phyloP scores from a whole-genome alignment of 2,888 invertebrate genomes.

The Acheta domesticus region DNA sequence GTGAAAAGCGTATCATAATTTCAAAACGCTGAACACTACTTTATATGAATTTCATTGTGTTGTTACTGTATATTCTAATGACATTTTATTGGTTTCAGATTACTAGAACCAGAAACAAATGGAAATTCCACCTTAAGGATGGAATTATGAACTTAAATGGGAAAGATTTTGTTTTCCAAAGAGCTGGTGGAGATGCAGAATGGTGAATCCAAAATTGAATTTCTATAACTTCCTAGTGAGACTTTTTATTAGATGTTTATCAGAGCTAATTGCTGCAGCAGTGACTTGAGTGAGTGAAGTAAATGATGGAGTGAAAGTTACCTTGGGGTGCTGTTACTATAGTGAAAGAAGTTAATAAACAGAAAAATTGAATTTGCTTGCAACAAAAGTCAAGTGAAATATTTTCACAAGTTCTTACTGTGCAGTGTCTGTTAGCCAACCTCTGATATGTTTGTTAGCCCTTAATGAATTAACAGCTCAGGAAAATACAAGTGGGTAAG shows the following conservation, averaged over 20 bases:
- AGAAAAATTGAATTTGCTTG: too few species aligned
- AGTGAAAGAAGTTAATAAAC: too few species aligned
- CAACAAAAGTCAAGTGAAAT: too few species aligned
- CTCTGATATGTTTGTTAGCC: too few species aligned
- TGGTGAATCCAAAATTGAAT: constrained; percentile 61
- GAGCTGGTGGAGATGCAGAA: constrained; percentile 98
- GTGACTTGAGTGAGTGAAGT: too few species aligned
- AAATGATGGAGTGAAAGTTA: too few species aligned
- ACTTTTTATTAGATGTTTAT: background rate
- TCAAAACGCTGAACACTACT: background rate
- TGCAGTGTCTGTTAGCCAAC: too few species aligned
- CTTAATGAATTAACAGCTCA: too few species aligned
- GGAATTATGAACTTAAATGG: constrained; percentile 99
- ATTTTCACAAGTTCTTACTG: too few species aligned
- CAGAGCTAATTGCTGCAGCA: background rate
- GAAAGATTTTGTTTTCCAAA: constrained; percentile 98
- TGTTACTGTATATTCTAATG: constrained; percentile 23
- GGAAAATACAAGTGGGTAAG: too few species aligned
- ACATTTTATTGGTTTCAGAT: constrained; percentile 60
- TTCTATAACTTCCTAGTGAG: background rate
- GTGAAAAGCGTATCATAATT: background rate
- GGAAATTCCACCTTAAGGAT: constrained; percentile 99
- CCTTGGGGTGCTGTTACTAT: too few species aligned
- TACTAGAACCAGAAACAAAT: constrained; percentile 95
- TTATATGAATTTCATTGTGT: background rate